Conservation (phyloP, 1,140 invertebrate species). For the Formica exsecta region DNA sequence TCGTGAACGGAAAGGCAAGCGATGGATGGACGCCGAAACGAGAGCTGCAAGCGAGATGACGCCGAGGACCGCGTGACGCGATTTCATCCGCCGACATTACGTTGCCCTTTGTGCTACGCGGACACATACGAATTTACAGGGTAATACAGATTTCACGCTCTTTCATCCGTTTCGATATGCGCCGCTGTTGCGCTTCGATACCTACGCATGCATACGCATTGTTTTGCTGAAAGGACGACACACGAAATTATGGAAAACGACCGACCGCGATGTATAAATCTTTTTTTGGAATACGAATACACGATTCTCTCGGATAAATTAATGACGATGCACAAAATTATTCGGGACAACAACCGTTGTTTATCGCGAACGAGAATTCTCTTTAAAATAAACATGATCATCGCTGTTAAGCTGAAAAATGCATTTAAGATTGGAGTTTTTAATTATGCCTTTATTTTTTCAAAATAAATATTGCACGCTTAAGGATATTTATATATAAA, state of each 20-base stretch:
- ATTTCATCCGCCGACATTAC: conserved; percentile 26
- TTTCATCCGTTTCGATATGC: conserved; percentile 10
- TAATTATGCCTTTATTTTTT: too few relatives aligned
- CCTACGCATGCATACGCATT: not conserved
- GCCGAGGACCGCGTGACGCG: conserved; percentile 47
- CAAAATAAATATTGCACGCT: too few relatives aligned
- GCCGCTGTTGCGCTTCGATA: not conserved
- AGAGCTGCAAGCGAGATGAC: conserved; percentile 54
- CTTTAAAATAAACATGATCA: too few relatives aligned
- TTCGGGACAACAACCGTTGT: too few relatives aligned
- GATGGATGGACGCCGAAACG: conserved; percentile 23
- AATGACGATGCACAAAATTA: not conserved
- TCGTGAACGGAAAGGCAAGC: conserved; percentile 62
- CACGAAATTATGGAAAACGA: not conserved
- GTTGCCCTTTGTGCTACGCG: conserved; percentile 25
- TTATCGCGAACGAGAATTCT: too few relatives aligned
- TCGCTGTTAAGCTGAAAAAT: too few relatives aligned
- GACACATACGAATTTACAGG: conserved; percentile 30
- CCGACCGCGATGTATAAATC: not conserved
- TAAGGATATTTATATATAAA: too few relatives aligned
- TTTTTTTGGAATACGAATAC: not conserved
- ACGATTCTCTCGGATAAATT: not conserved
- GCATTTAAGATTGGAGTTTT: too few relatives aligned
- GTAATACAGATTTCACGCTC: conserved; percentile 25
- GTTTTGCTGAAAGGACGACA: not conserved